phyloP scores from a whole-genome alignment of 1,140 invertebrate genomes.

The Pomacea maculata region DNA sequence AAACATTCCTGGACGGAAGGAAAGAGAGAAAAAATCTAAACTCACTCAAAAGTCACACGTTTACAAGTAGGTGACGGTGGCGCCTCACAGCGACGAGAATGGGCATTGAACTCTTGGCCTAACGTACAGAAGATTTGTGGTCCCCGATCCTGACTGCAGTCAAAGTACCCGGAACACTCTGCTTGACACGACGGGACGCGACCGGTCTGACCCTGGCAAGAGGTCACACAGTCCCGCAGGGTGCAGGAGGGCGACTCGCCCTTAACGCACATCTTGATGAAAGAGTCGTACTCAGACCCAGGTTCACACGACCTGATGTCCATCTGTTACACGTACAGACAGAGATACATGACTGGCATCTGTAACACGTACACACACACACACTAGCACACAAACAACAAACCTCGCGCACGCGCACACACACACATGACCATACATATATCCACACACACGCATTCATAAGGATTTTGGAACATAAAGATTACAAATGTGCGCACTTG shows the following conservation, averaged over 20 bases:
- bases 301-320: not conserved
- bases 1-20: no score
- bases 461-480: not conserved
- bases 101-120: constrained; percentile 20
- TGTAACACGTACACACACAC: no score
- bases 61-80: constrained; percentile 10
- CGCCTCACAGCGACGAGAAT: not conserved
- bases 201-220: not conserved
- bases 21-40: no score
- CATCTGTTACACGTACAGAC: not conserved
- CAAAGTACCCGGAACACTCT: not conserved
- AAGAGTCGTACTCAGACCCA: constrained; percentile 10
- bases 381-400: no score
- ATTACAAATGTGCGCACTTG: not conserved
- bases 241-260: constrained; percentile 21
- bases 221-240: constrained; percentile 3
- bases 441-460: constrained; percentile 3
- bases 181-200: not conserved
- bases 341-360: no score
- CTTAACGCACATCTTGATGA: constrained; percentile 12
- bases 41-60: not conserved
- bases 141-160: not conserved
- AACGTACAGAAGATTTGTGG: not conserved
- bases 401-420: not conserved
- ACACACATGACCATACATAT: not conserved